Base-by-base conservation (phyloP, 1,140 invertebrate genomes). In the Drosophila malerkotliana region DNA sequence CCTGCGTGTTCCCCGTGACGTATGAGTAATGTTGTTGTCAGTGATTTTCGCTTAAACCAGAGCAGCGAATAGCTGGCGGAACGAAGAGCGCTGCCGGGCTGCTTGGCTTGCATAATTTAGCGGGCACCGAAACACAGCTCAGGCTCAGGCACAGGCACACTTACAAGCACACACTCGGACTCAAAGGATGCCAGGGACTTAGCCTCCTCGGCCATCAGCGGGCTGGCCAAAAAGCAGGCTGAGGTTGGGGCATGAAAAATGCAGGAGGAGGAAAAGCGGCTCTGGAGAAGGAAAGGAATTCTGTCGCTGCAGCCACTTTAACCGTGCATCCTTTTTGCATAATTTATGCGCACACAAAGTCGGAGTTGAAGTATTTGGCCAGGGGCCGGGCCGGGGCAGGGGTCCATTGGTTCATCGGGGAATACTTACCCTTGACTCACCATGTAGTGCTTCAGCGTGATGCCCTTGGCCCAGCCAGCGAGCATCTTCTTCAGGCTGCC, bases 401-500 rank as follows among this genome's bases (percentile, higher is more conserved):
- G 41, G 41, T 24, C 44, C 49, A 8, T 30, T 14, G 24, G 49
- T 10, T 48, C 37, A 44, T 64, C 28, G 51, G 75, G 57, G 44
- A 60, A 47, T 58, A 80, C 90, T 90, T 77, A 91, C 90, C 90
- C 90, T 72, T 91, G 73, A 75, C 72, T 87, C 67, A 89, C 94
- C 71, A 94, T 92, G 83, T 97, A 94, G 77, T 97, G 95, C 74
- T 95, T 93, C 8, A 96, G 92, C n/a, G 95, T 96, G 73, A 96
- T 94, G 47, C 92, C 92, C 92, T 94, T 63, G 93, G 95, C 92
- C 91, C 81, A 91, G 62, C 74, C 73, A 68, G 88, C 74, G 4
- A 91, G 62, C 89, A 89, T 87, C 60, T 89, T 90, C 55, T 91
- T 91, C 34, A 91, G 74, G 62, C 84, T 90, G 14, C 90, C 90